Percentiles rank a stretch among this genome's conserved stretches.
phyloP scores from a whole-genome alignment of 1,140 invertebrate genomes.

The Drosophila tristis region DNA sequence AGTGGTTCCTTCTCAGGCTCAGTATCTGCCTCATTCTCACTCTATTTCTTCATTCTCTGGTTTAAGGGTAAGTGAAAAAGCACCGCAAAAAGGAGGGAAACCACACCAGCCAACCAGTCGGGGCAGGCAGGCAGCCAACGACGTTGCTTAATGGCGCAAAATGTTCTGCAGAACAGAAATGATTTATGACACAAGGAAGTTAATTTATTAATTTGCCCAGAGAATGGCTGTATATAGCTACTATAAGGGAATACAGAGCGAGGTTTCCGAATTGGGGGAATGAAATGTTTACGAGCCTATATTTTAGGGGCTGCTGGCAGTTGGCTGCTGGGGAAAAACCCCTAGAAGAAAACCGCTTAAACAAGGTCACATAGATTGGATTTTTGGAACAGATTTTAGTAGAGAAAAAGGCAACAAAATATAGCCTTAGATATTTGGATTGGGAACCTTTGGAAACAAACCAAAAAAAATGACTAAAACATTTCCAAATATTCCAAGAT shows the following conservation, averaged over 20 bases:
- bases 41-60: constrained; percentile 18
- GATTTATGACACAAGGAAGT: constrained; percentile 82
- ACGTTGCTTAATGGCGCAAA: constrained; percentile 78
- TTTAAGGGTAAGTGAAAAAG: constrained; percentile 80
- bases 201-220: constrained; percentile 81
- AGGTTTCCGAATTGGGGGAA: constrained; percentile 1
- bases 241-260: constrained; percentile 23
- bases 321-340: constrained; percentile 5
- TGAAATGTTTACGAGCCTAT: constrained; percentile 64
- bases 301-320: constrained; percentile 18
- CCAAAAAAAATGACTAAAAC: too few species aligned
- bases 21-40: too few species aligned
- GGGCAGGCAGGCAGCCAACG: constrained; percentile 30
- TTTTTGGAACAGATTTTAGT: constrained; percentile 3
- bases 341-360: constrained; percentile 39
- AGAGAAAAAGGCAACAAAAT: neutral
- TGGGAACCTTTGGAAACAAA: too few species aligned
- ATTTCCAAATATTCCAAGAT: too few species aligned
- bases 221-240: neutral
- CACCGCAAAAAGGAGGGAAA: constrained; percentile 58
- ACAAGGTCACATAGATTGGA: constrained; percentile 65
- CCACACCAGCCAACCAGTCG: too few species aligned
- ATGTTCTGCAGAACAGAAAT: constrained; percentile 75
- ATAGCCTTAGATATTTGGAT: too few species aligned
- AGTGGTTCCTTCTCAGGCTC: constrained; percentile 5